phyloP scores from a whole-genome alignment of 1,140 invertebrate genomes.

The Tetragonula clypearis region DNA sequence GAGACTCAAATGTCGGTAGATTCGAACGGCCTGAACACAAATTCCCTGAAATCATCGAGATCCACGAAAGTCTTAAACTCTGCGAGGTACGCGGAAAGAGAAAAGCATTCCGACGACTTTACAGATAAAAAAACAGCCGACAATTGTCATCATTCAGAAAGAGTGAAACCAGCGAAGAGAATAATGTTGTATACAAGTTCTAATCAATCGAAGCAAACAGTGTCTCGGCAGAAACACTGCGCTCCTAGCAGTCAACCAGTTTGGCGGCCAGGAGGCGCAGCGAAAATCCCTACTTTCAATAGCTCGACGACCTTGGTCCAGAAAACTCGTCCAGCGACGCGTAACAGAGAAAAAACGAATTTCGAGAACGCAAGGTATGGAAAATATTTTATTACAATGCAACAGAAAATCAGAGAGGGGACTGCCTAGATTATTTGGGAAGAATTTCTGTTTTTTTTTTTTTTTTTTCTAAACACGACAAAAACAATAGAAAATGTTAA shows the following conservation, averaged over 20 bases:
- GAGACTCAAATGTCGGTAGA: constrained; percentile 1
- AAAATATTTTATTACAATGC: not conserved
- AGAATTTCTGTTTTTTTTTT: no score
- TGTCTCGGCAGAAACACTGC: constrained; percentile 10
- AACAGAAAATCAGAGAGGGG: not conserved
- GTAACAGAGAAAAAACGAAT: not conserved
- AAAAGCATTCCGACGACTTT: not conserved
- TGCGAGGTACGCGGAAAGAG: not conserved
- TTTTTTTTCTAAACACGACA: no score
- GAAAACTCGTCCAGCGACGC: not conserved
- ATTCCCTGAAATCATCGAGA: not conserved
- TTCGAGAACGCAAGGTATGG: constrained; percentile 7
- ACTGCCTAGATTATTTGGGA: no score
- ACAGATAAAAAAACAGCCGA: not conserved
- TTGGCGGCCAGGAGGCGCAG: constrained; percentile 55
- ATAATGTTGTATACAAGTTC: not conserved
- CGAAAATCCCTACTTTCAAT: constrained; percentile 23
- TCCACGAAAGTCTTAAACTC: not conserved
- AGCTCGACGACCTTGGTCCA: not conserved
- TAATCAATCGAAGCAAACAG: not conserved
- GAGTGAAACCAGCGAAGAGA: not conserved
- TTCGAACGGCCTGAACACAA: not conserved
- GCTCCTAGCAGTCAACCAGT: constrained; percentile 28
- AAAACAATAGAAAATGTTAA: no score
- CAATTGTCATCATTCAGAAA: not conserved